Conservation (phyloP, 2,888 invertebrate species). For the Zygogramma bicolorata region DNA sequence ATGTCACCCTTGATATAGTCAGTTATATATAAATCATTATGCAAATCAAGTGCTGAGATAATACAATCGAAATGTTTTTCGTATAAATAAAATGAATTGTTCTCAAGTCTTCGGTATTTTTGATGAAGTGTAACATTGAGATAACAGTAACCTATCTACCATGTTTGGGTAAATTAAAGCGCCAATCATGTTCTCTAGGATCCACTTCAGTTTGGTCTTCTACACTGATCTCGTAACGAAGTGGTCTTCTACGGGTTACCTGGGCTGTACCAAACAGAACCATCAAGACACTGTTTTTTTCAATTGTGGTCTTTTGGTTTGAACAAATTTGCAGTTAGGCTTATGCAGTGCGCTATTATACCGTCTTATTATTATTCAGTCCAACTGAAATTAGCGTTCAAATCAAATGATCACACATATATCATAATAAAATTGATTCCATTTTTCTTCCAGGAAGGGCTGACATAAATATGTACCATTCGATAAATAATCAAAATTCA, state of each 20-base stretch:
- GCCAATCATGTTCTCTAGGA: conserved; percentile 70
- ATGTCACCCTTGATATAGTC: no score
- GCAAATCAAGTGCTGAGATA: no score
- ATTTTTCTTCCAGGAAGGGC: not conserved
- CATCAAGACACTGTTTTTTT: conserved; percentile 35
- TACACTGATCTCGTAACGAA: conserved; percentile 69
- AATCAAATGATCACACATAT: not conserved
- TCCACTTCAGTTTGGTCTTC: conserved; percentile 70
- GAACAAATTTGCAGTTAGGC: conserved; percentile 14
- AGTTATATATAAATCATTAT: no score
- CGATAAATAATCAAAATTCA: not conserved
- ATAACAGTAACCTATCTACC: conserved; percentile 61
- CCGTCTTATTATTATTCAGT: not conserved
- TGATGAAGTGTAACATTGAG: conserved; percentile 47
- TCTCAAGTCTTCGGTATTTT: conserved; percentile 36
- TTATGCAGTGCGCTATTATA: no score
- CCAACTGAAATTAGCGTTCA: not conserved
- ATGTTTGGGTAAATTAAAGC: conserved; percentile 68
- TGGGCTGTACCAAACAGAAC: conserved; percentile 58
- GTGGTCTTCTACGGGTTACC: conserved; percentile 64
- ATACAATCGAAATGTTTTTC: no score
- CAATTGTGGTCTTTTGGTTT: conserved; percentile 21
- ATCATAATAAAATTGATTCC: not conserved
- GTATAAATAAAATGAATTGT: no score
- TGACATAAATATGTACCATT: not conserved